These are phyloP conservation scores for Leuciscus waleckii DNA, from an alignment of 2,797 vertebrate species.

Conservation along the genomic window DNA sequence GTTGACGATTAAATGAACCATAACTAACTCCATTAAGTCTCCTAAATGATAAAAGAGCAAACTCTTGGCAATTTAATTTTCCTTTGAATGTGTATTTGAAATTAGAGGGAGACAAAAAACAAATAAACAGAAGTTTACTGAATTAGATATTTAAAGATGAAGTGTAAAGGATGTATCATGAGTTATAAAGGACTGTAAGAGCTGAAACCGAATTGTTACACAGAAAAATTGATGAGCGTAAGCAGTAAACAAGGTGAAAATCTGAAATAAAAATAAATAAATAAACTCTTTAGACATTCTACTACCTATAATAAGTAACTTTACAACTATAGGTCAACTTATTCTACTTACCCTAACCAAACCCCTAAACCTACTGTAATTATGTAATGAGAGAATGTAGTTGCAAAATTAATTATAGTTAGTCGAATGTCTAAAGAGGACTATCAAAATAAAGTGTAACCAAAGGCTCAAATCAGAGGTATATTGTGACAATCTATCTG, in stretches of 20 bases:
- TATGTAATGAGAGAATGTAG: neutral
- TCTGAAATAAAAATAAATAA: neutral
- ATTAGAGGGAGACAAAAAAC: conserved; percentile 14
- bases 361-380: neutral
- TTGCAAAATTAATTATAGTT: neutral
- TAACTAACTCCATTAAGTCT: neutral
- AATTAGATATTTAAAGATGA: conserved; percentile 1
- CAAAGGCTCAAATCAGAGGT: neutral
- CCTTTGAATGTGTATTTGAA: neutral
- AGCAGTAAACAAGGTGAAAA: neutral
- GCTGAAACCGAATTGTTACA: neutral
- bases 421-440: neutral
- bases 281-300: neutral
- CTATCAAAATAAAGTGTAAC: neutral
- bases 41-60: neutral
- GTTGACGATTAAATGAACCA: neutral
- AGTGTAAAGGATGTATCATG: neutral
- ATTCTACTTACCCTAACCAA: neutral
- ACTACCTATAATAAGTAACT: neutral
- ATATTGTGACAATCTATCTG: conserved; percentile 22
- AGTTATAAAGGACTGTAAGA: neutral
- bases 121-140: neutral
- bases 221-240: neutral
- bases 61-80: no score
- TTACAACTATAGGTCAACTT: neutral